A percentile compares a stretch with the other conserved stretches of the same genome.
Conservation (phyloP, 2,888 invertebrate genomes). For the Deilephila porcellus region DNA sequence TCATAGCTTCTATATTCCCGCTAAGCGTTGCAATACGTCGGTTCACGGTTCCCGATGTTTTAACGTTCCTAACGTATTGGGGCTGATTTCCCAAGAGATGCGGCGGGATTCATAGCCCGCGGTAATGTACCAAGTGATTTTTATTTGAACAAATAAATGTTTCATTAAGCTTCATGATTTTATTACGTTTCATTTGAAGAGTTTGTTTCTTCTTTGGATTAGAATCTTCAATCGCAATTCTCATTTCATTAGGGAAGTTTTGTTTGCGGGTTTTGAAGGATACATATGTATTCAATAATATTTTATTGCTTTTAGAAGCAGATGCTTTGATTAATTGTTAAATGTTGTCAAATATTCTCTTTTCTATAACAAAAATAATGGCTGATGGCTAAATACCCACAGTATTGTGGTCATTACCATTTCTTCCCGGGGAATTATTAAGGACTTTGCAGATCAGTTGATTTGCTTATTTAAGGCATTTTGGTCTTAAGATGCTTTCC, state of each 20-base stretch:
- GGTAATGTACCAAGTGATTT: slow-evolving; percentile 16
- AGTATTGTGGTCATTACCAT: too few relatives aligned
- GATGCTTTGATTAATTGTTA: too few relatives aligned
- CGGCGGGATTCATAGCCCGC: slow-evolving; percentile 10
- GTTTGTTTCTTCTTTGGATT: not conserved
- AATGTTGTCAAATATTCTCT: too few relatives aligned
- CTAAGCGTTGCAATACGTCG: not conserved
- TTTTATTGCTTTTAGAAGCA: not conserved
- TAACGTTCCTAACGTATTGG: slow-evolving; percentile 4
- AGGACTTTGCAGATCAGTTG: not conserved
- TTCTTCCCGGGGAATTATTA: not conserved
- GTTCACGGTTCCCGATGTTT: not conserved
- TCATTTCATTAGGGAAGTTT: not conserved
- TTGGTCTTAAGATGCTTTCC: not conserved
- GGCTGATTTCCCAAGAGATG: slow-evolving; percentile 4
- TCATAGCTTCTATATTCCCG: not conserved
- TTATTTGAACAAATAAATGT: slow-evolving; percentile 19
- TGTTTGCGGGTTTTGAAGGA: not conserved
- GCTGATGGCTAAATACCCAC: too few relatives aligned
- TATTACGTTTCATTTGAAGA: slow-evolving; percentile 20
- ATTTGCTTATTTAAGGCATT: not conserved
- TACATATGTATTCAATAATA: not conserved
- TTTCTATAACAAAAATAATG: too few relatives aligned
- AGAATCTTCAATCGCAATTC: not conserved
- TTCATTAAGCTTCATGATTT: slow-evolving; percentile 23